Percentiles rank a stretch among this genome's conserved stretches.
Conservation (phyloP, 2,888 invertebrate species). For the Halocaridina rubra region DNA sequence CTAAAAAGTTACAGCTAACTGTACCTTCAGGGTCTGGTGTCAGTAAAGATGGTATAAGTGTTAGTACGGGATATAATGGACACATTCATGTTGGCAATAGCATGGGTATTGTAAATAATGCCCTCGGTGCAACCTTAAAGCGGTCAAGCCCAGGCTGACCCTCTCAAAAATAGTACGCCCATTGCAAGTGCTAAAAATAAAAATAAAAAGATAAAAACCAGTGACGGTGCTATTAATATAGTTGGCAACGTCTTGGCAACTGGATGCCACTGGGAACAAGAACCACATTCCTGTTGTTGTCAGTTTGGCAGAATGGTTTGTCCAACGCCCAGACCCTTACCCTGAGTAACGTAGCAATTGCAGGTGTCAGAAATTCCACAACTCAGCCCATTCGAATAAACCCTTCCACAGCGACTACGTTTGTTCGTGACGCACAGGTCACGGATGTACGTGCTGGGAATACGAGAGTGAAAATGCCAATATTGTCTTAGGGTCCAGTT, state of each 20-base stretch:
- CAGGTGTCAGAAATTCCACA: conserved; percentile 56
- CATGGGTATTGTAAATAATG: conserved; percentile 53
- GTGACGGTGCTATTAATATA: conserved; percentile 61
- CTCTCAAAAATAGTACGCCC: conserved; percentile 51
- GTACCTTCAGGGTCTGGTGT: conserved; percentile 43
- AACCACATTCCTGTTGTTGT: conserved; percentile 62
- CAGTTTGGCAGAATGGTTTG: conserved; percentile 61
- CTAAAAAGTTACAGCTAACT: conserved; percentile 58
- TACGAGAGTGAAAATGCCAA: conserved; percentile 53
- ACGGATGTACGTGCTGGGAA: conserved; percentile 49
- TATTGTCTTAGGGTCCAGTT: conserved; percentile 48
- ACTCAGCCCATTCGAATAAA: conserved; percentile 60
- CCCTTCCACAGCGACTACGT: conserved; percentile 50
- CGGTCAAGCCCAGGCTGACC: conserved; percentile 52
- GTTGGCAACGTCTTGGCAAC: conserved; percentile 61
- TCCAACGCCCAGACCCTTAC: conserved; percentile 56
- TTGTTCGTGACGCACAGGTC: conserved; percentile 47
- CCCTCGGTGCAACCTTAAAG: conserved; percentile 50
- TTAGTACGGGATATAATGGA: conserved; percentile 63
- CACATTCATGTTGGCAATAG: conserved; percentile 60
- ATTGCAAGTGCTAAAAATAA: conserved; percentile 58
- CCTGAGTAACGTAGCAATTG: conserved; percentile 59
- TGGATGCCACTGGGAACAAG: conserved; percentile 61
- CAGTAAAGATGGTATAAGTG: conserved; percentile 60
- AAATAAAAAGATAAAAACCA: conserved; percentile 62